A percentile compares a stretch with the other conserved stretches of the same genome.
Evolutionary conservation across 53 echinoderm and acorn worm genomes (phyloP).

Genomic region (Crossaster papposus): DNA sequence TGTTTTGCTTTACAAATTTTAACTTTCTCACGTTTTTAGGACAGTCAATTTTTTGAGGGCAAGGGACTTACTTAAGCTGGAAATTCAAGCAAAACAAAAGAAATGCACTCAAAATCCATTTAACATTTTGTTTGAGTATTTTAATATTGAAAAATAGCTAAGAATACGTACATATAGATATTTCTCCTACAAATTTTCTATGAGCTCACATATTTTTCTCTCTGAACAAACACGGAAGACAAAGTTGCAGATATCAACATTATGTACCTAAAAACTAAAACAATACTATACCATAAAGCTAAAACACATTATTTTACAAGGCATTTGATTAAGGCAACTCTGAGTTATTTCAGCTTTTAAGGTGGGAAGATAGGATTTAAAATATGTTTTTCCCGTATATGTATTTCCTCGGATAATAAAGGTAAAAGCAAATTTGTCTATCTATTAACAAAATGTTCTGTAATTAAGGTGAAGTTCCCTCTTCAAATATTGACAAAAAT

Average conservation of each 20-base stretch:
- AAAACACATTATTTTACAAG: constrained; percentile 6
- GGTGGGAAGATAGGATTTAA: background rate
- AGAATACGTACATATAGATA: constrained; percentile 23
- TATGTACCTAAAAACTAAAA: background rate
- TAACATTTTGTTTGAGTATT: constrained; percentile 9
- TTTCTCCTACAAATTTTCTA: constrained; percentile 13
- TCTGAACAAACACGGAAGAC: constrained; percentile 40
- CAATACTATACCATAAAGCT: background rate
- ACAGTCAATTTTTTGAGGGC: too few relatives aligned
- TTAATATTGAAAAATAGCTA: constrained; percentile 60
- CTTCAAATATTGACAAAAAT: too few relatives aligned
- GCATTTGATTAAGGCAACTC: constrained; percentile 10
- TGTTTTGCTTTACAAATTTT: too few relatives aligned
- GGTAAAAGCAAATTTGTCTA: too few relatives aligned
- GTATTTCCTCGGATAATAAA: too few relatives aligned
- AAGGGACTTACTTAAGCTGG: too few relatives aligned
- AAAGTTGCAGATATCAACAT: background rate
- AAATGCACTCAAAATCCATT: background rate
- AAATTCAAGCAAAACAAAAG: background rate
- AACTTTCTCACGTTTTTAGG: too few relatives aligned
- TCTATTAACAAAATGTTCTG: too few relatives aligned
- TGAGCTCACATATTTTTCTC: background rate
- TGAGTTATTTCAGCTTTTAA: background rate
- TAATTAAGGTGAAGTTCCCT: too few relatives aligned
- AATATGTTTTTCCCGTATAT: background rate